phyloP scores from a whole-genome alignment of 2,888 invertebrate genomes.

The Eulithis prunata region DNA sequence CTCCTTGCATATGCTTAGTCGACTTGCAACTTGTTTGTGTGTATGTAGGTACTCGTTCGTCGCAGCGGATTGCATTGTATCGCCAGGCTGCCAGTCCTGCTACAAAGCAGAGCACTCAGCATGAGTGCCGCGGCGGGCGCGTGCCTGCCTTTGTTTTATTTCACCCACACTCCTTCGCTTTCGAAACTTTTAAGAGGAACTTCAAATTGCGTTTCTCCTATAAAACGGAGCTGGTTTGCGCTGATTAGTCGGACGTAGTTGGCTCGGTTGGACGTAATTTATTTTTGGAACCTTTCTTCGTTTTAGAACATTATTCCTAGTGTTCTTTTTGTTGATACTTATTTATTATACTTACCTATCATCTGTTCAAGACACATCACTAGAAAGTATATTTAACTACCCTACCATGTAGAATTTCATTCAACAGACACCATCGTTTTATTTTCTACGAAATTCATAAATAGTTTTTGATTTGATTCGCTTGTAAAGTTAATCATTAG shows the following conservation, averaged over 20 bases:
- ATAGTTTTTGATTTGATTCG: too few species aligned
- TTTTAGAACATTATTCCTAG: slow-evolving; percentile 21
- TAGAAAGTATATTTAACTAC: too few species aligned
- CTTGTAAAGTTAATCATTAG: too few species aligned
- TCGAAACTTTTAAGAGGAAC: slow-evolving; percentile 77
- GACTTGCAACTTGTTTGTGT: slow-evolving; percentile 46
- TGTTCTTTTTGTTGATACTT: background rate
- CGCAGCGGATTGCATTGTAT: slow-evolving; percentile 70
- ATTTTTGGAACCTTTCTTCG: slow-evolving; percentile 42
- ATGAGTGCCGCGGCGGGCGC: slow-evolving; percentile 78
- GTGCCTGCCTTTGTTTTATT: slow-evolving; percentile 81
- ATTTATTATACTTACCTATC: background rate
- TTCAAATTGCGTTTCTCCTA: slow-evolving; percentile 76
- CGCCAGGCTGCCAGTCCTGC: slow-evolving; percentile 70
- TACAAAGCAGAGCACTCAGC: slow-evolving; percentile 82
- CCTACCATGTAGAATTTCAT: too few species aligned
- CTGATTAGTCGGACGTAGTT: slow-evolving; percentile 64
- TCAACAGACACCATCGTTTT: too few species aligned
- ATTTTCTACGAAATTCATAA: too few species aligned
- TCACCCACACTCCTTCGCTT: slow-evolving; percentile 78
- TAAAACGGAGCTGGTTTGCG: slow-evolving; percentile 64
- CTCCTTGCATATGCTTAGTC: slow-evolving; percentile 53
- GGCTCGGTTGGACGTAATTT: slow-evolving; percentile 43
- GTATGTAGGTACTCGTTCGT: slow-evolving; percentile 37
- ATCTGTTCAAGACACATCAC: too few species aligned